Evolutionary conservation across 1,140 invertebrate genomes (phyloP), one percentile per base, ranked within the genome.

Genomic region (Latrodectus geometricus): DNA sequence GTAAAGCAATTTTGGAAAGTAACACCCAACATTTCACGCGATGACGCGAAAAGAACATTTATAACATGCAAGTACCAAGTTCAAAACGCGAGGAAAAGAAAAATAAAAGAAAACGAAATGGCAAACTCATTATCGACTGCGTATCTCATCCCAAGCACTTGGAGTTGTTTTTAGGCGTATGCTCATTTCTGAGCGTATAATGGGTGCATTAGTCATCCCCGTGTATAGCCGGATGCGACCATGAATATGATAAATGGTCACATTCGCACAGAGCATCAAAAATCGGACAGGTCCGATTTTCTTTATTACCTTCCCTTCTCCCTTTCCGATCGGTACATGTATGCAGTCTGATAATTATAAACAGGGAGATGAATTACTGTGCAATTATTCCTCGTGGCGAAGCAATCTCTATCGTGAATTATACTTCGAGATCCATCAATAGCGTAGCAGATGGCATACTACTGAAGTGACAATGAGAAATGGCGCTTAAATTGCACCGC

Each of bases 311-410:
- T 68, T 79, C 35, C 35, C 70, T 79, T 35, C 4, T n/a, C 17
- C 14, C n/a, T 20, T 8, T 14, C 69, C 56, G 50, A 12, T 54
- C 17, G 54, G 35, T 35, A 35, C 54, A 61, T 79, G 77, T 79
- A 61, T 79, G 77, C 77, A 79, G 75, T 78, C 83, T n/a, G 83
- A 86, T 86, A 86, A 86, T 86, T 86, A 86, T 86, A 86, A 86
- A 86, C 73, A 86, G 61, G n/a, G 74, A 86, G 83, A 86, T 86
- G 83, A 86, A 86, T 86, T 77, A 74, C 74, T 23, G 49, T 15
- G 65, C 83, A 86, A 86, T 86, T 86, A 86, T 86, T 77, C 77
- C 75, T 35, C 35, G 35, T 86, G 52, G 54, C 83, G 83, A 78
- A 61, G 77, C 77, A 86, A 86, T 86, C 83, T 35, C 74, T 9